Evolutionary conservation across 2,113 vertebrate species (phyloP), one percentile per base, ranked within the genome.

Genomic region (Diglossa brunneiventris): DNA sequence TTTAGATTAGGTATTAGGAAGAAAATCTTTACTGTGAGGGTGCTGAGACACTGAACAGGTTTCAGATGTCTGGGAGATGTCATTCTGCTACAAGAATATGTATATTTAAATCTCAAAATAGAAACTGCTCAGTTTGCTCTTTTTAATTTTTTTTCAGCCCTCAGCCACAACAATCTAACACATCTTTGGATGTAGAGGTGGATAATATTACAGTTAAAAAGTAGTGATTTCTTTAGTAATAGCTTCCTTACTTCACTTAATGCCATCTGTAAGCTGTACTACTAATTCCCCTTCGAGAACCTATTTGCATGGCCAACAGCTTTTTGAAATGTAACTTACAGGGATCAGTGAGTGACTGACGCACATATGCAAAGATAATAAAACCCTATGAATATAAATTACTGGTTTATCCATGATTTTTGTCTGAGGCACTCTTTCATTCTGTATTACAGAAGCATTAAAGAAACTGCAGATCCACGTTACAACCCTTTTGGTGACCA

Each of bases 331-430:
- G 63, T 74, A 85, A 77, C 91, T 94, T 96, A 35, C 59, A 92
- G 37, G 77, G 87, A 78, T 94, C 85, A 87, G 49, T 83, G 82
- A 91, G 30, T 81, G 91, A 88, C 77, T 95, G 89, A 90, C 79
- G 92, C 19, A 58, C 41, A 77, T 79, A 77, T 90, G 66, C 56
- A 81, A 70, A 79, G 47, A 90, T 28, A 77, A 87, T 91, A 90
- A 87, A 95, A 91, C 27, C 5, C 18, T 76, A 76, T 96, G 81
- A 95, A 93, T 95, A 94, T 82, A 86, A 95, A 95, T 94, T 84
- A 78, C 33, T 63, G 24, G 47, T 90, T 87, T 84, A 67, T 67
- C 47, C 22, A 27, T 87, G 2, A 67, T 58, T 77, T 90, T 93
- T 75, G 16, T 84, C 82, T 50, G 31, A 78, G 39, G 21, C 28